A percentile compares a stretch with the other conserved stretches of the same genome.
Evolutionary conservation across 35 echinoderm and acorn worm genomes (phyloP).

Genomic region (Stichopus chloronotus): DNA sequence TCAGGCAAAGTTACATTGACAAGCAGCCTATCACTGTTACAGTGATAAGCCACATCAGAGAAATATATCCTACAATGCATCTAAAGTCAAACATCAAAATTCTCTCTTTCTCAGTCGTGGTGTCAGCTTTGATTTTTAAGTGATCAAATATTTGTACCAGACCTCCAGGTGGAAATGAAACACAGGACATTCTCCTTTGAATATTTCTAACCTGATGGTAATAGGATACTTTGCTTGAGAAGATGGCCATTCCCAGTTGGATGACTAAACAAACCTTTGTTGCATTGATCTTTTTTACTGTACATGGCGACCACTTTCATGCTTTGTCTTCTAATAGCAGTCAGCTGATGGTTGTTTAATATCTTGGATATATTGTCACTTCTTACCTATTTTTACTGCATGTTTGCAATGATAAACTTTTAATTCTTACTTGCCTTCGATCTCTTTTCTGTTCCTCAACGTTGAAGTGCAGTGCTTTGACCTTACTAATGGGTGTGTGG

Average conservation of each 20-base stretch:
- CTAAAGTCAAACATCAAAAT: constrained; percentile 5
- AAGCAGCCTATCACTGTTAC: neutral
- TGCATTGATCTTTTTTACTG: too few species aligned
- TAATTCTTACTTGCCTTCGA: neutral
- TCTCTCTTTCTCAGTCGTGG: constrained; percentile 8
- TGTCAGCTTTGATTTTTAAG: constrained; percentile 47
- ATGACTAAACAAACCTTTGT: constrained; percentile 63
- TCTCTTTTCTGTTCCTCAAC: neutral
- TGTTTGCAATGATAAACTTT: neutral
- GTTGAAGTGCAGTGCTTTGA: too few species aligned
- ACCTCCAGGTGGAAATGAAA: constrained; percentile 49
- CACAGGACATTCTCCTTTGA: neutral
- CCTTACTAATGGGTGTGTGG: too few species aligned
- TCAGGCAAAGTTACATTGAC: constrained; percentile 26
- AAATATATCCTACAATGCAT: neutral
- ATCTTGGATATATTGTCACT: neutral
- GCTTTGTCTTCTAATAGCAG: neutral
- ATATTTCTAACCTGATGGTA: constrained; percentile 45
- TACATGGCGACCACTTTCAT: constrained; percentile 45
- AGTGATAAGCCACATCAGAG: neutral
- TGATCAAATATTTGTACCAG: constrained; percentile 40
- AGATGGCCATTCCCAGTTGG: constrained; percentile 54
- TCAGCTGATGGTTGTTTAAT: neutral
- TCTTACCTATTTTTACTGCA: neutral
- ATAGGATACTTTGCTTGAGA: constrained; percentile 46